Evolutionary conservation across 2,888 invertebrate genomes (phyloP), one percentile per base, ranked within the genome.

Genomic region (Nycteola revayana): DNA sequence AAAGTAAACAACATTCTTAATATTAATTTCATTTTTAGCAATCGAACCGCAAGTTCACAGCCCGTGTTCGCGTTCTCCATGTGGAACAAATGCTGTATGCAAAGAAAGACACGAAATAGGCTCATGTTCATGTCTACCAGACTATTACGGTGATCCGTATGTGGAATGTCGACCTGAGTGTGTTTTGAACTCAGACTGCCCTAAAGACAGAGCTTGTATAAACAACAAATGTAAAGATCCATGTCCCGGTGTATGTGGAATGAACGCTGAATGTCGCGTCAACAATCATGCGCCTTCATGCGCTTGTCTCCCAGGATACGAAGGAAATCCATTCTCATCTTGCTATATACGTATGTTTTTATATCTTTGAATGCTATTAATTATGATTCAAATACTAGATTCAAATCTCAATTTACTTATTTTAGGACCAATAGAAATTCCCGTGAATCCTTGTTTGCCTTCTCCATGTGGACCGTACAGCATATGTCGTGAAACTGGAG

Each of bases 111-210:
- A 94, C 65, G 94, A 94, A 54, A 93, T 93, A 36, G 96, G 95
- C 27, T 94, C 96, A 43, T 96, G 96, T 75, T 90, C 92, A 45
- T 96, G 96, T 81, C 84, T 95, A 47, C 91, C 93, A 37, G 95
- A 95, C 62, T 96, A 95, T 75, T 94, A 93, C 61, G 96, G 96
- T 31, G 95, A 96, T 85, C 96, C 96, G 1, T 95, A 96, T 63
- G 87, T 93, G 25, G 94, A 94, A 65, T 96, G 96, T 75, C 90
- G 95, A 67, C 96, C 96, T 11, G 96, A 96, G 90, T 96, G 96
- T 74, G 93, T 95, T n/a, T 91, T 94, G 55, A 96, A 96, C 74
- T 92, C 94, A 5, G 96, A 97, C 63, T 97, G 96, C 77, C 89
- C 92, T 3, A 91, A 91, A 63, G 91, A 92, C 51, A 93, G 91